phyloP scores from a whole-genome alignment of 2,797 vertebrate genomes.

The Lophius americanus region DNA sequence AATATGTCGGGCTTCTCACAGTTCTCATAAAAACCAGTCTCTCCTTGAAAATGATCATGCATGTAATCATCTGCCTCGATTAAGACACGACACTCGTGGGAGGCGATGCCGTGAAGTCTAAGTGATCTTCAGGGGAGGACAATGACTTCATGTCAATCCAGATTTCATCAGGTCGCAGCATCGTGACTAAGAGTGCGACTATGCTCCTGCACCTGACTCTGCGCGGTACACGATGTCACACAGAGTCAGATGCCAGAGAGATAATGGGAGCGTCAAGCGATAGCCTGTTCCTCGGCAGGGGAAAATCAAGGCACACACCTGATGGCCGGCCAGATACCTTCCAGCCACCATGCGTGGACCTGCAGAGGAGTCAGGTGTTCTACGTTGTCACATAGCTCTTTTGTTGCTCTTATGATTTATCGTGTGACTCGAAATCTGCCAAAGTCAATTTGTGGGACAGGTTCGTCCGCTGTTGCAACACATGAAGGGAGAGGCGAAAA shows the following conservation, averaged over 20 bases:
- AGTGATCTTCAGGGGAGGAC: too few species aligned
- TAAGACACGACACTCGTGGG: too few species aligned
- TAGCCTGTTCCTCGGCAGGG: constrained; percentile 16
- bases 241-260: constrained; percentile 49
- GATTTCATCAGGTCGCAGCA: background rate
- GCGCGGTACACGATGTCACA: too few species aligned
- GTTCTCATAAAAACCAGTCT: too few species aligned
- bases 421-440: constrained; percentile 35
- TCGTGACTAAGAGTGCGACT: constrained; percentile 43
- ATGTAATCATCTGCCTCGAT: too few species aligned
- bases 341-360: background rate
- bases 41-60: too few species aligned
- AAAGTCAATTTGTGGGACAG: too few species aligned
- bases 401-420: constrained; percentile 36
- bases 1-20: too few species aligned
- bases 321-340: constrained; percentile 53
- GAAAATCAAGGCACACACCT: constrained; percentile 16
- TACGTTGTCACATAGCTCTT: constrained; percentile 30
- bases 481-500: too few species aligned
- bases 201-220: background rate
- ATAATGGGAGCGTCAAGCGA: constrained; percentile 52
- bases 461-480: too few species aligned
- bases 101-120: too few species aligned
- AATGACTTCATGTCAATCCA: too few species aligned
- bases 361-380: constrained; percentile 6